Base-by-base conservation (phyloP, 2,888 invertebrate genomes). In the Rhagophthalmus giganteus region DNA sequence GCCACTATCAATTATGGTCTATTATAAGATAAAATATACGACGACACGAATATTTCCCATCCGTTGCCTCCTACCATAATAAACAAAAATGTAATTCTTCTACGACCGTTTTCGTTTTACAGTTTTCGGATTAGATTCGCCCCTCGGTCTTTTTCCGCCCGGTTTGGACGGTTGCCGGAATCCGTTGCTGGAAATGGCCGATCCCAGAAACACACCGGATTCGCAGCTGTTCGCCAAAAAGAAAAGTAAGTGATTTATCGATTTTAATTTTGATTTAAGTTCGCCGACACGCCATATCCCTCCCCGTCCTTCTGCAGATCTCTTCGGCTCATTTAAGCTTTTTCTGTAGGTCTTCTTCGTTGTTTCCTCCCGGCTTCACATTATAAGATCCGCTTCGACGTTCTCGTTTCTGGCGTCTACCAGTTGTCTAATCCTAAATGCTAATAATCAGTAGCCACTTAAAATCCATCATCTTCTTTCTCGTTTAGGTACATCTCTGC, bases 111-210 rank as follows among this genome's bases (percentile, higher is more conserved):
- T 31, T 16, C 24, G 16, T 35, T 2, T 75, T 74, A 10, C 77
- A 87, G 87, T 86, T 84, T 87, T 87, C 73, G 86, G 86, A 11
- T 76, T 88, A 68, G 87, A 88, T 68, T 84, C 87, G 2, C 83
- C 85, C 1, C 75, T 87, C 70, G 87, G 87, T 16, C 78, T 89
- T 55, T 89, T 88, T 74, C 87, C 86, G 31, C 84, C 87, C 16
- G 87, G 87, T 58, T 81, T 88, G 75, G 88, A 88, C 65, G 85
- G 85, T 67, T 81, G 82, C 58, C 84, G 88, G 72, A 84, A 81
- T 71, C 86, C 88, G 2, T 78, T 89, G 49, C 83, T 88, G 79
- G 88, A 88, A 68, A 83, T 86, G 75, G 75, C 79, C n/a, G 87
- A 87, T 62, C 86, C 86, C 60, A 79, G 86, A 65, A 81, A 81